These are phyloP conservation scores for Sinohyriopsis cumingii DNA, from an alignment of 2,888 invertebrate genomes.

Conservation along the genomic window DNA sequence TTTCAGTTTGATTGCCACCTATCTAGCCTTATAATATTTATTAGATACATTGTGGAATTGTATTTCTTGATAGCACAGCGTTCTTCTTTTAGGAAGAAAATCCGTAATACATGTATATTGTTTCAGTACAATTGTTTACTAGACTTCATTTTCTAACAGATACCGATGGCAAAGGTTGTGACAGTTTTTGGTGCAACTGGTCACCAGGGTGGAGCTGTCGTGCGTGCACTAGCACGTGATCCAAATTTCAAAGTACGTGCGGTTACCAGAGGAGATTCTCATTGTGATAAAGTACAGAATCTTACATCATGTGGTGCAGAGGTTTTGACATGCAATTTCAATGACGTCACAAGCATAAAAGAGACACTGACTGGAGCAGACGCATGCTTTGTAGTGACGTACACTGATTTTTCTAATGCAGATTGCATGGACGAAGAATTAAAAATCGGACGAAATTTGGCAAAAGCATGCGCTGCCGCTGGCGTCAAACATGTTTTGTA, in stretches of 20 bases:
- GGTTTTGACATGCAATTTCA: constrained; percentile 46
- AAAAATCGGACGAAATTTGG: constrained; percentile 56
- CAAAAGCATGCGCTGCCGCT: constrained; percentile 54
- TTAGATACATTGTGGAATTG: no score
- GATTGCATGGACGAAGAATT: constrained; percentile 58
- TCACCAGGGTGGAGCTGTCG: constrained; percentile 57
- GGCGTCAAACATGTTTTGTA: constrained; percentile 59
- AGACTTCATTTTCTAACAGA: not conserved
- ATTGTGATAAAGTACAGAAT: constrained; percentile 38
- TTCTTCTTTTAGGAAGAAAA: no score
- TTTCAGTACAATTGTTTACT: no score
- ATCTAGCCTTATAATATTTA: no score
- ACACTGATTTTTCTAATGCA: constrained; percentile 55
- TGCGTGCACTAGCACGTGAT: constrained; percentile 45
- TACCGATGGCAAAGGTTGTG: constrained; percentile 43
- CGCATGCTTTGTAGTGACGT: constrained; percentile 61
- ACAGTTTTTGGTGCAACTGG: constrained; percentile 61
- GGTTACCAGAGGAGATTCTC: constrained; percentile 43
- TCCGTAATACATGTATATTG: no score
- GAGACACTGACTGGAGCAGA: constrained; percentile 42
- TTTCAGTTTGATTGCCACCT: no score
- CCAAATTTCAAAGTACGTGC: constrained; percentile 51
- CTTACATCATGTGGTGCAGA: constrained; percentile 42
- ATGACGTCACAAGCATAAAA: constrained; percentile 38
- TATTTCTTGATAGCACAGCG: no score